Conservation (phyloP, 1,140 invertebrate species). For the Drosophila bocki region DNA sequence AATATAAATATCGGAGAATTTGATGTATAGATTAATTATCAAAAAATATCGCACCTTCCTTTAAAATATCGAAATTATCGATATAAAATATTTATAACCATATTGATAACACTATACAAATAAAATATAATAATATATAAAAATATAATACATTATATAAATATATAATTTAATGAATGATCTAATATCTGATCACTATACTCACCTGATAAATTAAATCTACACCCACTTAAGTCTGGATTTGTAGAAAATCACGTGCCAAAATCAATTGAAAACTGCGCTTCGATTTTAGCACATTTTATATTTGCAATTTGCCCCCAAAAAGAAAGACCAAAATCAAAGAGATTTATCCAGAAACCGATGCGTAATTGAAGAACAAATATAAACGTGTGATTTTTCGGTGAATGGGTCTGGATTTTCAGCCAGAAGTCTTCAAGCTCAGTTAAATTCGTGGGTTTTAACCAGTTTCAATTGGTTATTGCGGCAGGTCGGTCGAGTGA, state of each 20-base stretch:
- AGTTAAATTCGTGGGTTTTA: conserved; percentile 50
- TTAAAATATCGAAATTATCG: too few species aligned
- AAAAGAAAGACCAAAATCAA: conserved; percentile 18
- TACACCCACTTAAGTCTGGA: conserved; percentile 9
- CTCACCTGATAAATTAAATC: background rate
- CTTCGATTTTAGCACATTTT: conserved; percentile 69
- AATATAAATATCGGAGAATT: too few species aligned
- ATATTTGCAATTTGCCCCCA: conserved; percentile 23
- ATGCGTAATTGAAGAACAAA: conserved; percentile 13
- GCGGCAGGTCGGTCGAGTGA: conserved; percentile 76
- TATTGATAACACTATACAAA: too few species aligned
- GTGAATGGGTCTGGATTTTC: conserved; percentile 4
- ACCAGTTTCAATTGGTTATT: conserved; percentile 84
- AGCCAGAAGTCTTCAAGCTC: conserved; percentile 51
- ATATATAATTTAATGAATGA: background rate
- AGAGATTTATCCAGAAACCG: conserved; percentile 2
- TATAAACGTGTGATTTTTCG: conserved; percentile 34
- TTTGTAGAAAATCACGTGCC: conserved; percentile 21
- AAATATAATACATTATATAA: background rate
- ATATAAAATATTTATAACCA: too few species aligned
- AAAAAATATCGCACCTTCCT: too few species aligned
- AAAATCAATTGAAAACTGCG: background rate
- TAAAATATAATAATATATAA: too few species aligned
- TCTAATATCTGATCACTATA: background rate
- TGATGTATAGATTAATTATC: too few species aligned